Evolutionary conservation across 2,797 vertebrate genomes (phyloP), one percentile per base, ranked within the genome.

Genomic region (Acipenser ruthenus): DNA sequence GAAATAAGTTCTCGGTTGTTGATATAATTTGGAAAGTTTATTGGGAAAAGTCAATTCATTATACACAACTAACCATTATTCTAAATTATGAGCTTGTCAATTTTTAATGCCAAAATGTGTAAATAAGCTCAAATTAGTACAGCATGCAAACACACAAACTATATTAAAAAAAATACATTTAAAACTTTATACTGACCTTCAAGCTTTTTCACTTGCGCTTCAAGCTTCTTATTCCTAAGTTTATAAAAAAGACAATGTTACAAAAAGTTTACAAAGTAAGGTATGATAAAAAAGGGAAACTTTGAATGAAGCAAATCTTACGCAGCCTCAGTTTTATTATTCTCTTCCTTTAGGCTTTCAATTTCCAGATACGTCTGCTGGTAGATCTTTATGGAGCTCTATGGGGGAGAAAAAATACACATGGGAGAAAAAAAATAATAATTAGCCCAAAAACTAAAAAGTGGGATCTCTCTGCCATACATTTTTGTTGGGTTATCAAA

Each of bases 301-400:
- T 12, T 9, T 56, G 6, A 65, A 11, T 50, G 48, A 18, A 60
- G 50, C 8, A 63, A n/a, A 11, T 88, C 95, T 91, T 82, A 98
- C 96, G 83, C 65, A 68, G 77, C 83, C 67, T 89, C 73, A 49
- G 77, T 85, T 70, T 79, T 88, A 62, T 72, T 65, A 73, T 91
- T 88, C 75, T 95, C 89, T 65, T 91, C 88, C 73, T 89, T 93
- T 37, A 96, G 73, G 62, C 75, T 84, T 52, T 85, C 77, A 63
- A 92, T 80, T 65, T 94, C 90, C 77, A 90, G 76, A 65, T 87
- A 86, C 55, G 88, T 87, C 7, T 89, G 77, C 49, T 69, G 89
- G 76, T 84, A 92, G 48, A 84, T 81, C 72, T 88, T 90, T 47
- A 97, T 82, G 72, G 91, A 86, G 72, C 72, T 81, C 96, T 99